Evolutionary conservation across 23 tunicate genomes (phyloP).

Genomic region (Styela plicata): DNA sequence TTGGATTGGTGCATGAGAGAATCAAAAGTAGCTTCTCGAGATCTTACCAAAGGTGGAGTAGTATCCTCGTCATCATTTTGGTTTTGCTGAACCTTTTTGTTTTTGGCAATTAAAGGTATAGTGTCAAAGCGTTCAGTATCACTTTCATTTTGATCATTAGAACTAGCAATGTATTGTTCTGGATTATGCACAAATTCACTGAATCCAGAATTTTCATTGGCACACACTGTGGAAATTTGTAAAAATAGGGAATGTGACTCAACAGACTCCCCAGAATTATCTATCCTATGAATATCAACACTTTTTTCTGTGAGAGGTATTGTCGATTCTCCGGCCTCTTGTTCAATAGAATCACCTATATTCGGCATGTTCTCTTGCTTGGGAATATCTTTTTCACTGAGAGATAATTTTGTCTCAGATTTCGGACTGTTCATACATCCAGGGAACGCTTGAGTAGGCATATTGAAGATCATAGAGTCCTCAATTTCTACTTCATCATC

Average conservation of each 20-base stretch:
- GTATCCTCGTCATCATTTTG: background rate
- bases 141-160: no score
- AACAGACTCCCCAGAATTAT: background rate
- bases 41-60: background rate
- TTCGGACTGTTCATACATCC: background rate
- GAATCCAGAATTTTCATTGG: background rate
- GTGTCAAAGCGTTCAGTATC: background rate
- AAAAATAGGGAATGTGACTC: background rate
- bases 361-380: background rate
- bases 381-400: background rate
- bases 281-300: background rate
- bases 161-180: background rate
- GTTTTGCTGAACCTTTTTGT: background rate
- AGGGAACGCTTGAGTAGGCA: slow-evolving; percentile 8
- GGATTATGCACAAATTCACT: background rate
- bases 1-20: no score
- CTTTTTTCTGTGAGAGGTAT: background rate
- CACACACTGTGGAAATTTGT: background rate
- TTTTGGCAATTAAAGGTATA: background rate
- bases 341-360: background rate
- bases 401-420: background rate
- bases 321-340: background rate
- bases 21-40: background rate
- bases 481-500: background rate
- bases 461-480: background rate